Evolutionary conservation across 1,140 invertebrate genomes (phyloP), one percentile per base, ranked within the genome.

Genomic region (Brachionus rotundiformis): DNA sequence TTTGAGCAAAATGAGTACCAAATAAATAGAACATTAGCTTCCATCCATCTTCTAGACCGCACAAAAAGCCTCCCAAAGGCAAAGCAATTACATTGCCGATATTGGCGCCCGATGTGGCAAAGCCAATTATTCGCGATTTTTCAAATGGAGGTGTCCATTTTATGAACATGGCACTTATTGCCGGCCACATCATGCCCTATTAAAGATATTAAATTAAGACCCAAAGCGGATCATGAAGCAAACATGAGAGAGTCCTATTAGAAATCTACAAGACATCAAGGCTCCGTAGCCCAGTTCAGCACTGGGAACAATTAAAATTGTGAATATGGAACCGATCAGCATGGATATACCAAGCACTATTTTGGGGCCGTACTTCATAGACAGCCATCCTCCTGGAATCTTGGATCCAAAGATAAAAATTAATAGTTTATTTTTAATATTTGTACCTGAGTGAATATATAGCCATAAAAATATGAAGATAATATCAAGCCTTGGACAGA

Each of bases 391-490:
- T 6, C 86, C 87, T 73, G 68, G 68, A 25, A 73, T 44, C 39
- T 68, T 68, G n/a, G 23, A 3, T 31, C n/a, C n/a, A n/a, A n/a
- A n/a, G n/a, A n/a, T n/a, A n/a, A n/a, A n/a, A n/a, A n/a, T n/a
- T n/a, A n/a, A n/a, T n/a, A n/a, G n/a, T n/a, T n/a, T n/a, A n/a
- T n/a, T n/a, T n/a, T n/a, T n/a, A 19, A 19, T 10, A 36, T 16
- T 6, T 85, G 85, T 7, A 89, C 84, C 82, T 89, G 88, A 6
- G 87, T 86, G 5, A 86, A 63, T 7, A 88, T 83, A 82, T 89
- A 89, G 39, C 88, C 88, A 85, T 86, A 88, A 85, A 88, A 89
- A 83, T 88, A 88, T 8, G 87, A 84, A 6, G 86, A 87, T 2
- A 88, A 81, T 19, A 88, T 85, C 2, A 85, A 82, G 0, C 87